Conservation (phyloP, 2,888 invertebrate species). For the Andrena praecox region DNA sequence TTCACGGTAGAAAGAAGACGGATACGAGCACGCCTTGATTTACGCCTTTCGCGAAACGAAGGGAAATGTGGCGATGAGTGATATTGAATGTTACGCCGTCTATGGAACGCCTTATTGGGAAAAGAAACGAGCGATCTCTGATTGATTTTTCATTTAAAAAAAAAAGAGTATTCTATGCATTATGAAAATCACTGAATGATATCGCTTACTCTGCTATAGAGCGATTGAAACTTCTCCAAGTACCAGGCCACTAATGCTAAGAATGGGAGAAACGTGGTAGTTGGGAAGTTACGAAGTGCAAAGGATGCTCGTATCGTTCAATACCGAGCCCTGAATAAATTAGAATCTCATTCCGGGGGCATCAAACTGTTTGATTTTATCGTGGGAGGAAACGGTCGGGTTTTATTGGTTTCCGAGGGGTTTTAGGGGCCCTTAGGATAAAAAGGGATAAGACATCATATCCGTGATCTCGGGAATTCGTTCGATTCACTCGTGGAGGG, state of each 20-base stretch:
- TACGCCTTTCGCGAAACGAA: neutral
- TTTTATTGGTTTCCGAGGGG: slow-evolving; percentile 53
- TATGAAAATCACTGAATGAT: too few species aligned
- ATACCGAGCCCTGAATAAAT: slow-evolving; percentile 43
- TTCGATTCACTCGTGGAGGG: slow-evolving; percentile 31
- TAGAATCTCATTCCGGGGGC: slow-evolving; percentile 37
- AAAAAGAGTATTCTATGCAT: too few species aligned
- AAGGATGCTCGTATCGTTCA: neutral
- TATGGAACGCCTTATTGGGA: too few species aligned
- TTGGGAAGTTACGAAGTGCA: neutral
- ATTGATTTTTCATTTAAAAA: neutral
- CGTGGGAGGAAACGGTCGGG: slow-evolving; percentile 31
- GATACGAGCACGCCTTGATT: slow-evolving; percentile 34
- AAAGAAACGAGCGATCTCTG: too few species aligned
- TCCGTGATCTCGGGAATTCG: slow-evolving; percentile 39
- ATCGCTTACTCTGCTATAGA: neutral
- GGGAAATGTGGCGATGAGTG: neutral
- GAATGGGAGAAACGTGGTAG: neutral
- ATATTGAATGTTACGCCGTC: neutral
- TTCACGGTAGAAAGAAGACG: slow-evolving; percentile 24
- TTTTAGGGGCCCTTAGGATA: slow-evolving; percentile 35
- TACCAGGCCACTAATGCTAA: too few species aligned
- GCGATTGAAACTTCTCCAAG: neutral
- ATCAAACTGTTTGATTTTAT: slow-evolving; percentile 50
- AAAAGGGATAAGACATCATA: slow-evolving; percentile 56